phyloP scores from a whole-genome alignment of 1,140 invertebrate species.

The Drosophila athabasca region DNA sequence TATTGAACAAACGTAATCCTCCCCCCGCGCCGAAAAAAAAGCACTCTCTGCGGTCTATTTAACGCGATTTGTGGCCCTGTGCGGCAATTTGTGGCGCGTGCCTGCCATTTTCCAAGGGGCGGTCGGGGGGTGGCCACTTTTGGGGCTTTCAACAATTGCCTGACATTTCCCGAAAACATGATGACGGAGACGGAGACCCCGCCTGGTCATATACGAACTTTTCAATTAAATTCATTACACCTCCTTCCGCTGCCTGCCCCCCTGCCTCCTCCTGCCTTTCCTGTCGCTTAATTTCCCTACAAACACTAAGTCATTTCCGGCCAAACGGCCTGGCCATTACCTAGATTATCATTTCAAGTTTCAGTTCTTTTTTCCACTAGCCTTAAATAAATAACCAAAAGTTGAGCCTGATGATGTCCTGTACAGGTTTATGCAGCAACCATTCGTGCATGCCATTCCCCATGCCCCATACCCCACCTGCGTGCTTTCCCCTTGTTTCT shows the following conservation, averaged over 20 bases:
- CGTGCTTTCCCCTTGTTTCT: not conserved
- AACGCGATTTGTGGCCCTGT: conserved; percentile 54
- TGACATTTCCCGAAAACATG: conserved; percentile 54
- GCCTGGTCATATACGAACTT: conserved; percentile 51
- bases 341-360: conserved; percentile 77
- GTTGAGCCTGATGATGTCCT: conserved; percentile 2
- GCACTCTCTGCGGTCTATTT: conserved; percentile 46
- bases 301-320: conserved; percentile 79
- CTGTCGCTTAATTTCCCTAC: conserved; percentile 66
- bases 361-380: conserved; percentile 22
- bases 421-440: not conserved
- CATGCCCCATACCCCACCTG: not conserved
- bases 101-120: conserved; percentile 34
- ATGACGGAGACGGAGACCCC: not conserved
- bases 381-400: conserved; percentile 28
- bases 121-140: no score
- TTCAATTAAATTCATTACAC: conserved; percentile 79
- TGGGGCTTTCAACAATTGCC: conserved; percentile 22
- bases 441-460: conserved; percentile 8
- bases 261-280: not conserved
- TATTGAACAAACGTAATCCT: conserved; percentile 27
- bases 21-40: conserved; percentile 3
- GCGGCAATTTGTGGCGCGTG: conserved; percentile 58
- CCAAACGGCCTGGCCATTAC: conserved; percentile 68
- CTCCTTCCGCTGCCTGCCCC: conserved; percentile 46